Evolutionary conservation across 2,113 vertebrate genomes (phyloP).

Genomic region (Sorex araneus): DNA sequence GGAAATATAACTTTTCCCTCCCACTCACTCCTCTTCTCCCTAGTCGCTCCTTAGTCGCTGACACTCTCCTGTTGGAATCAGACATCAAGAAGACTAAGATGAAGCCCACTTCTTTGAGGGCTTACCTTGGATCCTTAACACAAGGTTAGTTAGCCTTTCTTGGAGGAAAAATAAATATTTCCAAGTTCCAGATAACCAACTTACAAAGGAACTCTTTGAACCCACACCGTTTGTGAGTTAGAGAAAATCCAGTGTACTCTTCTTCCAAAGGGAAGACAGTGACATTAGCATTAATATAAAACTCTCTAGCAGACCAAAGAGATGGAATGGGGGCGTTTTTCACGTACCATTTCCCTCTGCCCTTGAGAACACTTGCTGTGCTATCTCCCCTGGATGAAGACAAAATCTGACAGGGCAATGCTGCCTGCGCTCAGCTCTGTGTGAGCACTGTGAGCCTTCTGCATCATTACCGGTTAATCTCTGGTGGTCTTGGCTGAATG

Average conservation of each 20-base stretch:
- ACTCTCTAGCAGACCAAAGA: conserved; percentile 25
- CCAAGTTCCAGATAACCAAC: not conserved
- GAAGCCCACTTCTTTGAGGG: not conserved
- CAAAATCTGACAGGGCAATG: not conserved
- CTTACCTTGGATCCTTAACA: not conserved
- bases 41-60: too few relatives aligned
- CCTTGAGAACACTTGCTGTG: conserved; percentile 45
- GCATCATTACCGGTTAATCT: conserved; percentile 73
- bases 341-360: conserved; percentile 15
- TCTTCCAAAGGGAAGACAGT: conserved; percentile 42
- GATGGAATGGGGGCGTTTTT: not conserved
- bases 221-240: not conserved
- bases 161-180: not conserved
- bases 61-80: not conserved
- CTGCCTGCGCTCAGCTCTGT: rapidly evolving
- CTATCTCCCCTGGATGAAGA: conserved; percentile 38
- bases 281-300: conserved; percentile 50
- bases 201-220: conserved; percentile 25
- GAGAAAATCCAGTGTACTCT: not conserved
- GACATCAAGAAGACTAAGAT: not conserved
- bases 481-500: conserved; percentile 16
- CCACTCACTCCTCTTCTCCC: too few relatives aligned
- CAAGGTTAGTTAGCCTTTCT: conserved; percentile 10
- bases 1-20: not conserved
- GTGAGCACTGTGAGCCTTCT: conserved; percentile 62